phyloP scores from a whole-genome alignment of 2,888 invertebrate genomes.

The Pristionchus japonicus region DNA sequence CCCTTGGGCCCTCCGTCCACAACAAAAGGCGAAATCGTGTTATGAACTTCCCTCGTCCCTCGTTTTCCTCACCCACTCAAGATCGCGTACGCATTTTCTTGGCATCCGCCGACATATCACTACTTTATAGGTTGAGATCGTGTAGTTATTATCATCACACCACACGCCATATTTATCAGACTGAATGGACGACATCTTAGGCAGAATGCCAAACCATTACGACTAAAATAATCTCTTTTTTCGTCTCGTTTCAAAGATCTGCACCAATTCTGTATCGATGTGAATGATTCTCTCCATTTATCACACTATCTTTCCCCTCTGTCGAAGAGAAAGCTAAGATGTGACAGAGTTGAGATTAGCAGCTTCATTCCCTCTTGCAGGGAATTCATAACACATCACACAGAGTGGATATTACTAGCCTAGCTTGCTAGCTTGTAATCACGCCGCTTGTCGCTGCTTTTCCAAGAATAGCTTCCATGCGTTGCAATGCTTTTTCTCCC shows the following conservation, averaged over 20 bases:
- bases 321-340: background rate
- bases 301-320: background rate
- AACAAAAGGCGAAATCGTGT: background rate
- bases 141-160: background rate
- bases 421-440: background rate
- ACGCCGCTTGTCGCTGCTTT: background rate
- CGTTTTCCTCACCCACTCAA: background rate
- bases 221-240: background rate
- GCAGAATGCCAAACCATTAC: too few species aligned
- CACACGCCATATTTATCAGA: too few species aligned
- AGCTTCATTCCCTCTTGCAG: background rate
- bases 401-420: too few species aligned
- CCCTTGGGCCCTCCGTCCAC: background rate
- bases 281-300: background rate
- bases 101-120: background rate
- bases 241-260: background rate
- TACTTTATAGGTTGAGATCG: background rate
- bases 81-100: background rate
- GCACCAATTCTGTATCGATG: background rate
- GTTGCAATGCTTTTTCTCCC: too few species aligned
- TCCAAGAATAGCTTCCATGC: background rate
- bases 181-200: too few species aligned
- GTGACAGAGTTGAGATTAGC: background rate
- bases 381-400: background rate
- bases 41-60: background rate